Evolutionary conservation across 1,140 invertebrate species (phyloP), one percentile per base, ranked within the genome.

Genomic region (Tetramorium simillimum): DNA sequence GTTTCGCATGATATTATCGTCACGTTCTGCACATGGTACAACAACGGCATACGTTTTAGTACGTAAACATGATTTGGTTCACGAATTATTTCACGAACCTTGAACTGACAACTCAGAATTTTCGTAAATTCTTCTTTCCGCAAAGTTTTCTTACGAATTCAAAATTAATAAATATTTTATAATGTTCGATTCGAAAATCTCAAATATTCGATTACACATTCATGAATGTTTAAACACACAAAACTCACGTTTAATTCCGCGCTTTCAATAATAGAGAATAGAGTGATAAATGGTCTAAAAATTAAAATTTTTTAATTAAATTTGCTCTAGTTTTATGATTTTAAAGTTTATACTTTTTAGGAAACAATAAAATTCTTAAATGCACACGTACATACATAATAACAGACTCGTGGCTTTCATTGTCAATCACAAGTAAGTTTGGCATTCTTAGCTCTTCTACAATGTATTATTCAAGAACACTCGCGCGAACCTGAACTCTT

Each of bases 151-250:
- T 46, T 24, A 6, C 0, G 3, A 69, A 37, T 4, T 65, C 4
- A 46, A 69, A 75, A 40, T 16, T 75, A 58, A 58, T 40, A 58
- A 58, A 76, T 73, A 51, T 58, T 3, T 37, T 7, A 58, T 21
- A 56, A 24, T 24, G 14, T 67, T 65, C 7, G 1, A 63, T 63
- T 37, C 16, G 3, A 49, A 37, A 73, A 53, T 14, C 9, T 51
- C 28, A 0, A 73, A 53, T n/a, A 33, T 51, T 53, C 43, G 4
- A 28, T 72, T 2, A 46, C 16, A n/a, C 28, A 14, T 53, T 1
- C 2, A 28, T 60, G 5, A 9, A 60, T 5, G 18, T 33, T 73
- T 73, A n/a, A 4, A 73, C 21, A 51, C 51, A 1, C 16, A 53
- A n/a, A 21, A 4, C 4, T 28, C 7, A 72, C 0, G 33, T 73